phyloP scores from a whole-genome alignment of 2,113 vertebrate species.

The Pituophis catenifer region DNA sequence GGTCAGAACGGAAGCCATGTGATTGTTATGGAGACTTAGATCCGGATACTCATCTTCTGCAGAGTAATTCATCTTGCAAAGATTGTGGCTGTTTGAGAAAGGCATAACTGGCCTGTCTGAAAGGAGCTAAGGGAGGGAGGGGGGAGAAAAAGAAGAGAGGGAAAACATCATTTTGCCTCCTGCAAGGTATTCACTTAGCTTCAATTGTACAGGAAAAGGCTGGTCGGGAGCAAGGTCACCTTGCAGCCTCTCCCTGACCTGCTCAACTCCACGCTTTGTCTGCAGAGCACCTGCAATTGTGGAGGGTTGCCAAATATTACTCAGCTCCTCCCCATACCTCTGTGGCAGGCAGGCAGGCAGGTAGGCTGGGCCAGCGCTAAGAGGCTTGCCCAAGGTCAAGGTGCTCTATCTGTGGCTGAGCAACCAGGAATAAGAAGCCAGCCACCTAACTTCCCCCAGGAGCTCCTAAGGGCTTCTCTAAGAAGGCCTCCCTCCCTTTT shows the following conservation, averaged over 20 bases:
- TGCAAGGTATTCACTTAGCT: background rate
- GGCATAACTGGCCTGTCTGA: slow-evolving; percentile 84
- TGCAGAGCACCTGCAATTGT: background rate
- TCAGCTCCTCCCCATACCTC: background rate
- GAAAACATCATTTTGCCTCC: slow-evolving; percentile 40
- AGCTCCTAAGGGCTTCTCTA: background rate
- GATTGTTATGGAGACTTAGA: slow-evolving; percentile 90
- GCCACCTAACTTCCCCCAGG: background rate
- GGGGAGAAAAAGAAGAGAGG: background rate
- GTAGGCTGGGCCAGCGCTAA: background rate
- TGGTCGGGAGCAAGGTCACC: slow-evolving; percentile 59
- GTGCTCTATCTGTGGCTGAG: background rate
- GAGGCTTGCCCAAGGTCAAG: slow-evolving; percentile 14
- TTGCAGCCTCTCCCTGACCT: slow-evolving; percentile 26
- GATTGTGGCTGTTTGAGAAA: slow-evolving; percentile 93
- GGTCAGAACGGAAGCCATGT: slow-evolving; percentile 91
- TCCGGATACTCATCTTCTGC: slow-evolving; percentile 85
- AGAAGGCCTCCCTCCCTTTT: background rate
- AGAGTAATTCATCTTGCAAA: slow-evolving; percentile 79
- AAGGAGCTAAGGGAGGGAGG: slow-evolving; percentile 43
- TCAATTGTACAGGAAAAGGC: background rate
- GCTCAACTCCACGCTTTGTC: background rate
- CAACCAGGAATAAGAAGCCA: background rate
- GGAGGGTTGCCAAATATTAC: background rate
- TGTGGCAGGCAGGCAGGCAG: background rate